Conservation (phyloP, 2,797 vertebrate species). For the Cyclura pinguis region DNA sequence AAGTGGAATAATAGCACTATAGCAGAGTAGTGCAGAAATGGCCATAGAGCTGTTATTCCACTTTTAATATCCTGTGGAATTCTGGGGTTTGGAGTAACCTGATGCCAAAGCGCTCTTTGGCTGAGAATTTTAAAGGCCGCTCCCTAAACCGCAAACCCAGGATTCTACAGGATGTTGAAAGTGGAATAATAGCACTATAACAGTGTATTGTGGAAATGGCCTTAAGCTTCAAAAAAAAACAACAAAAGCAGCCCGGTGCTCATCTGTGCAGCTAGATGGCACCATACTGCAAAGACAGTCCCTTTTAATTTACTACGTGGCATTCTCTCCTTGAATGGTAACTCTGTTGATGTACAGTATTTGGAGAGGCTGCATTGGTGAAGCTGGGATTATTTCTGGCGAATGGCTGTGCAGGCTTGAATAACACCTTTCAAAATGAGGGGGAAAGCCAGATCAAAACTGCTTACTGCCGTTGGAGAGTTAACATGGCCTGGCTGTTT, state of each 20-base stretch:
- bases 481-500: too few species aligned
- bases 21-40: too few species aligned
- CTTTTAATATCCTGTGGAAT: too few species aligned
- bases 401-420: neutral
- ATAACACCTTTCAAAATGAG: neutral
- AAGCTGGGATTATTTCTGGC: neutral
- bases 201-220: too few species aligned
- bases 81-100: too few species aligned
- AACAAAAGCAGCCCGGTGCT: neutral
- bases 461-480: neutral
- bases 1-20: too few species aligned
- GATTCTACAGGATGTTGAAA: too few species aligned
- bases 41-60: too few species aligned
- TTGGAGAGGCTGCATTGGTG: neutral
- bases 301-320: constrained; percentile 9
- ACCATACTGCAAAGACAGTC: neutral
- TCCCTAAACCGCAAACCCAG: too few species aligned
- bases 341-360: neutral
- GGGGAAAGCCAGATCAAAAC: neutral
- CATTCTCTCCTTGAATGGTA: neutral
- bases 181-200: too few species aligned
- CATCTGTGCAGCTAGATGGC: neutral
- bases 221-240: neutral
- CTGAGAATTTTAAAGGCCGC: too few species aligned
- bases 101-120: too few species aligned